Evolutionary conservation across 1,140 invertebrate genomes (phyloP).

Genomic region (Meteorus sp.): DNA sequence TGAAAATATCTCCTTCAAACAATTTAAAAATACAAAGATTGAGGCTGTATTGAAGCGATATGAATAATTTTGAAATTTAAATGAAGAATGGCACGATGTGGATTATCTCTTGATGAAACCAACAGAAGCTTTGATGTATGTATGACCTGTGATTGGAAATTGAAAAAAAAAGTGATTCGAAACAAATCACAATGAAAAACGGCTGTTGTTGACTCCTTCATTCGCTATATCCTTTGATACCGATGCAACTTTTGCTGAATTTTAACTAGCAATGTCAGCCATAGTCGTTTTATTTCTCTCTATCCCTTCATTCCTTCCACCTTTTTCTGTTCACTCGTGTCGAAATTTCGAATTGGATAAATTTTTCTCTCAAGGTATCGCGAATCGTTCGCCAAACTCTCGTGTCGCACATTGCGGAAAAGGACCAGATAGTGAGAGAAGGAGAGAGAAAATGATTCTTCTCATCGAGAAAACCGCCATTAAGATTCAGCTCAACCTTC

Average conservation of each 20-base stretch:
- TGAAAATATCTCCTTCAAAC: too few relatives aligned
- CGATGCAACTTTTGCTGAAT: constrained; percentile 1
- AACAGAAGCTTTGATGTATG: too few relatives aligned
- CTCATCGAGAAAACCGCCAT: constrained; percentile 35
- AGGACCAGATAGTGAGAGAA: too few relatives aligned
- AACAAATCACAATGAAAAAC: not conserved
- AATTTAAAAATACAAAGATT: too few relatives aligned
- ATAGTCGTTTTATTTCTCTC: too few relatives aligned
- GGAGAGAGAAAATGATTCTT: constrained; percentile 32
- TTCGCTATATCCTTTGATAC: not conserved
- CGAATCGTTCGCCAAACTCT: constrained; percentile 16
- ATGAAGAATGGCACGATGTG: too few relatives aligned
- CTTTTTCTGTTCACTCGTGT: not conserved
- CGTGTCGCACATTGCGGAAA: constrained; percentile 11
- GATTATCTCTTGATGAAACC: too few relatives aligned
- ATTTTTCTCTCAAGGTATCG: constrained; percentile 21
- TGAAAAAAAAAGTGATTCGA: not conserved
- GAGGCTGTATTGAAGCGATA: too few relatives aligned
- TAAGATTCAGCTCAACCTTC: constrained; percentile 42
- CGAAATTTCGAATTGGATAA: constrained; percentile 15
- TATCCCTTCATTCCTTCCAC: too few relatives aligned
- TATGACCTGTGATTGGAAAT: too few relatives aligned
- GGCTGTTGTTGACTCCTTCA: not conserved
- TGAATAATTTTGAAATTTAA: too few relatives aligned
- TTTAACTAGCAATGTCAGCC: not conserved